Conservation (phyloP, 2,797 vertebrate species). For the Phoeniculus purpureus region DNA sequence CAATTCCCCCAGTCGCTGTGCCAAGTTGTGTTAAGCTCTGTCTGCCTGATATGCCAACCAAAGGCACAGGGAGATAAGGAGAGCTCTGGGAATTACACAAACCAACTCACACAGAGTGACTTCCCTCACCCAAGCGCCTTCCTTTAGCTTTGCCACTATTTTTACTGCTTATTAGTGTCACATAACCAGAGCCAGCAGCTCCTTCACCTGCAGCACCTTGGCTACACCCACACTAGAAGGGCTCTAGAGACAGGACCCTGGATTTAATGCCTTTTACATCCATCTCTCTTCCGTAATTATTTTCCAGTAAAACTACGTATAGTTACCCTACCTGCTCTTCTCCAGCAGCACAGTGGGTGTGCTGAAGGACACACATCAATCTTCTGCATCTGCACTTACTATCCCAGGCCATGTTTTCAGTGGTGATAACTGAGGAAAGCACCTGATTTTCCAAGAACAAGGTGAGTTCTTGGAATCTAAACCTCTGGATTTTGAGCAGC, state of each 20-base stretch:
- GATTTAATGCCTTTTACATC: not conserved
- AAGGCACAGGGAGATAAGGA: conserved; percentile 69
- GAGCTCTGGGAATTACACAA: conserved; percentile 65
- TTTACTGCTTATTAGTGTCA: not conserved
- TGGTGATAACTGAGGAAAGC: not conserved
- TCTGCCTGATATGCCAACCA: conserved; percentile 70
- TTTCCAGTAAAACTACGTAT: not conserved
- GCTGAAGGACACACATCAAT: not conserved
- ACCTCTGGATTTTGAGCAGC: not conserved
- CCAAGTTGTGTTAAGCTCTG: conserved; percentile 64
- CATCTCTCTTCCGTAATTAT: not conserved
- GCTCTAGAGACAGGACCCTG: not conserved
- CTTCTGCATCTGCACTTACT: not conserved
- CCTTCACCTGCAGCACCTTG: not conserved
- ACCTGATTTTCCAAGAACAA: not conserved
- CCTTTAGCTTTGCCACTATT: not conserved
- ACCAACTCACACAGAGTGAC: not conserved
- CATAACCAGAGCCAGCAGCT: not conserved
- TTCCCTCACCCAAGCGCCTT: not conserved
- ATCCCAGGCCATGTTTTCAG: not conserved
- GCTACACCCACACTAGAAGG: not conserved
- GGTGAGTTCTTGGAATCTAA: accelerated
- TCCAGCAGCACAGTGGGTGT: accelerated
- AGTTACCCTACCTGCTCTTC: not conserved
- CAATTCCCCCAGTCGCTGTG: conserved; percentile 38